Evolutionary conservation across 1,140 invertebrate genomes (phyloP).

Genomic region (Penaeus japonicus): DNA sequence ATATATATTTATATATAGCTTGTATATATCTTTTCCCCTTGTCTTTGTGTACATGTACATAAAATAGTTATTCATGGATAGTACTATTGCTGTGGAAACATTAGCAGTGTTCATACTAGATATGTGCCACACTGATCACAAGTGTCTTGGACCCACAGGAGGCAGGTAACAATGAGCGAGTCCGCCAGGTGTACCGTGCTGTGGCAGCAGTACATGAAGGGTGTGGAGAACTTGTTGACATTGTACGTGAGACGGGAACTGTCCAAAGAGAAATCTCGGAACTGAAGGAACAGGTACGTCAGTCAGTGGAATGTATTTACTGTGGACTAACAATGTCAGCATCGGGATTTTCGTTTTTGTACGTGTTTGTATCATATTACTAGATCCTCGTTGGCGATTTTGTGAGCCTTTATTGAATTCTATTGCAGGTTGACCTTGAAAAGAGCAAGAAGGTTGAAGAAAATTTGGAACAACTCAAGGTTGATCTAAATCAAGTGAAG

Average conservation of each 20-base stretch:
- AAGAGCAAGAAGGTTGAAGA: slow-evolving; percentile 47
- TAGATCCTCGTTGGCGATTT: too few species aligned
- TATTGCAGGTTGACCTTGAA: slow-evolving; percentile 38
- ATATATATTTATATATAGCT: too few species aligned
- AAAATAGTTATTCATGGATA: too few species aligned
- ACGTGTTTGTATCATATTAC: too few species aligned
- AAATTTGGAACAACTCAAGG: slow-evolving; percentile 29
- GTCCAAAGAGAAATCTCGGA: slow-evolving; percentile 54
- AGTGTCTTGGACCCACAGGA: background rate
- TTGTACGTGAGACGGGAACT: slow-evolving; percentile 49
- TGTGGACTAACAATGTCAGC: background rate
- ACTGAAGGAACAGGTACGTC: slow-evolving; percentile 50
- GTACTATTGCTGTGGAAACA: too few species aligned
- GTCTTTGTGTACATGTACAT: too few species aligned
- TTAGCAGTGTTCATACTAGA: too few species aligned
- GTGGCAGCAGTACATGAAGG: slow-evolving; percentile 56
- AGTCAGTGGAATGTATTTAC: background rate
- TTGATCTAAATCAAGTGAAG: slow-evolving; percentile 36
- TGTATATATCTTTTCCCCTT: too few species aligned
- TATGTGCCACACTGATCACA: background rate
- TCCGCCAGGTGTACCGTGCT: slow-evolving; percentile 50
- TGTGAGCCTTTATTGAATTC: background rate
- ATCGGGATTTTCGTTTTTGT: too few species aligned
- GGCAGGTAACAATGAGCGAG: slow-evolving; percentile 39
- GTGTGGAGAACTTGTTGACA: slow-evolving; percentile 50